A percentile compares a stretch with the other conserved stretches of the same genome.
Conservation (phyloP, 2,113 vertebrate species). For the Harpagus bidentatus region DNA sequence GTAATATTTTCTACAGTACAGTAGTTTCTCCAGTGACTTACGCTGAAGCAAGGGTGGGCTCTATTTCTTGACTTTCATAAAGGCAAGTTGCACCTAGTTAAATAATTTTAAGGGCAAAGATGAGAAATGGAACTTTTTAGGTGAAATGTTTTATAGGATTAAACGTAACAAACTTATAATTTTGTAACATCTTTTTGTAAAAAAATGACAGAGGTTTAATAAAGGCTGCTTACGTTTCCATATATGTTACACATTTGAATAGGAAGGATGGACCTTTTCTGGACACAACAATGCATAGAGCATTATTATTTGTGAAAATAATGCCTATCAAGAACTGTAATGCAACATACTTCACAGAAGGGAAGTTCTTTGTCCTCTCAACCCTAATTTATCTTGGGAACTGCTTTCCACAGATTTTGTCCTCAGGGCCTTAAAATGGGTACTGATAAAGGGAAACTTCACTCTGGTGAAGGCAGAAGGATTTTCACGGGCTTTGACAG, state of each 20-base stretch:
- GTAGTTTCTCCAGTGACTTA: not conserved
- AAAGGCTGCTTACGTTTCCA: not conserved
- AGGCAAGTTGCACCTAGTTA: not conserved
- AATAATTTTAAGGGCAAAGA: not conserved
- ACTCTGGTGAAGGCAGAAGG: not conserved
- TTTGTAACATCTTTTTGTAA: not conserved
- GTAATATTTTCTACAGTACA: not conserved
- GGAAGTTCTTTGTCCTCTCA: not conserved
- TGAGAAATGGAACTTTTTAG: not conserved
- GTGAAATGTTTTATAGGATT: not conserved
- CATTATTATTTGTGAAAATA: not conserved
- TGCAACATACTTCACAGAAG: not conserved
- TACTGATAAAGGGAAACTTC: not conserved
- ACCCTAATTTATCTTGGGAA: not conserved
- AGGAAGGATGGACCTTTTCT: not conserved
- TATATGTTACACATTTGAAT: not conserved
- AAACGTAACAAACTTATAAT: not conserved
- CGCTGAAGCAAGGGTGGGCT: not conserved
- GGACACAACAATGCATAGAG: not conserved
- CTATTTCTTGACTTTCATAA: not conserved
- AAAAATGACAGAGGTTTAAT: not conserved
- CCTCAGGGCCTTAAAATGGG: not conserved
- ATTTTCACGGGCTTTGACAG: not conserved
- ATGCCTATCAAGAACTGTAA: not conserved
- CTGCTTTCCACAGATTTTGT: not conserved